phyloP scores from a whole-genome alignment of 2,113 vertebrate species.

The Oceanodroma tethys region DNA sequence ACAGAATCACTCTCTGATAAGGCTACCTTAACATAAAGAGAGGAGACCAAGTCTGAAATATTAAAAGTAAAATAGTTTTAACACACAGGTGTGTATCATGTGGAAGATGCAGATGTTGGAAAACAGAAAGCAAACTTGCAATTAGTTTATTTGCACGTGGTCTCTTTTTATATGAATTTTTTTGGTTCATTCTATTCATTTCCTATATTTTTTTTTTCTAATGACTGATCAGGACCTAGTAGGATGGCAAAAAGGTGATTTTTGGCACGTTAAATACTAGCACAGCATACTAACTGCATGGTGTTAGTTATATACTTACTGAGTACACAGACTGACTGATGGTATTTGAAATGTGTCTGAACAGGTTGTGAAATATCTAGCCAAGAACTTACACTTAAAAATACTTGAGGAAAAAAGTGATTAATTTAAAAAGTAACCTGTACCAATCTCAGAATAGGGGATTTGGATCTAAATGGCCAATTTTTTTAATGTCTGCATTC shows the following conservation, averaged over 20 bases:
- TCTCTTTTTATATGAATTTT: neutral
- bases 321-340: neutral
- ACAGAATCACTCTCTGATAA: neutral
- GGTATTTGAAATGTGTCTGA: neutral
- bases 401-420: neutral
- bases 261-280: neutral
- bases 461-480: neutral
- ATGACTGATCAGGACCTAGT: neutral
- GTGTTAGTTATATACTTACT: neutral
- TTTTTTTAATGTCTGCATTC: slow-evolving; percentile 13
- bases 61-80: neutral
- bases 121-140: neutral
- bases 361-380: slow-evolving; percentile 30
- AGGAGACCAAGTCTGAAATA: neutral
- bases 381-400: neutral
- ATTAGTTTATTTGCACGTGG: neutral
- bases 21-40: neutral
- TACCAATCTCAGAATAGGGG: neutral
- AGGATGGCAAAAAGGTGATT: neutral
- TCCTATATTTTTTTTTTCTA: neutral
- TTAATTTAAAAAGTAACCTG: neutral
- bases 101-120: neutral
- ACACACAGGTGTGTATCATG: fast-evolving
- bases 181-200: neutral
- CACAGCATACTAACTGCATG: neutral